phyloP scores from a whole-genome alignment of 2,888 invertebrate species.

The Choreutis nemorana region DNA sequence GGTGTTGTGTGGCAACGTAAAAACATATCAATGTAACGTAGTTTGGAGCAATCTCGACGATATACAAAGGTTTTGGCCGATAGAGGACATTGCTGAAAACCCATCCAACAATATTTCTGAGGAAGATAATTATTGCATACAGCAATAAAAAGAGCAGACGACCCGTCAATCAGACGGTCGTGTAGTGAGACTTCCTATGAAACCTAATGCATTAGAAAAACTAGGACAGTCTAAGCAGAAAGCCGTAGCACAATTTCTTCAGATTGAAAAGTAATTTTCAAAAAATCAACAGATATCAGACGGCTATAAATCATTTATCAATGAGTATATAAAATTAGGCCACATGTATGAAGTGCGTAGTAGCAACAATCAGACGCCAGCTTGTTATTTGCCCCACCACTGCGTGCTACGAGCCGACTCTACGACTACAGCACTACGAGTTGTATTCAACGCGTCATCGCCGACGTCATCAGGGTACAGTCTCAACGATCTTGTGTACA shows the following conservation, averaged over 20 bases:
- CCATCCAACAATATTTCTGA: neutral
- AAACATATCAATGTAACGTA: too few relatives aligned
- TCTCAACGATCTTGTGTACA: slow-evolving; percentile 11
- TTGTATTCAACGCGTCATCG: slow-evolving; percentile 12
- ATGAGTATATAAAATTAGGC: slow-evolving; percentile 1
- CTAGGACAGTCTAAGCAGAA: slow-evolving; percentile 1
- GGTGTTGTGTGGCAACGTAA: too few relatives aligned
- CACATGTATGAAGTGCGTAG: slow-evolving; percentile 2
- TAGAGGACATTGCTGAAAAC: too few relatives aligned
- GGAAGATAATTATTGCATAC: neutral
- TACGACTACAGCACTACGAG: slow-evolving; percentile 8
- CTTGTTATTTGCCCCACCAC: slow-evolving; percentile 7
- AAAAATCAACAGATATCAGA: neutral
- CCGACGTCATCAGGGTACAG: slow-evolving; percentile 9
- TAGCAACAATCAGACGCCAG: neutral
- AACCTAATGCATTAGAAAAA: neutral
- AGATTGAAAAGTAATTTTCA: slow-evolving; percentile 5
- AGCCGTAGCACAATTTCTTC: slow-evolving; percentile 4
- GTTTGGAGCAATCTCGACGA: too few relatives aligned
- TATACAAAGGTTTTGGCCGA: too few relatives aligned
- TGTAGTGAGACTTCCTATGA: slow-evolving; percentile 2
- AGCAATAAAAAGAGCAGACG: neutral
- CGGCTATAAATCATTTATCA: slow-evolving; percentile 3
- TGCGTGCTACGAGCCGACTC: slow-evolving; percentile 6
- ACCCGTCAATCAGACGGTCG: neutral